Evolutionary conservation across 2,797 vertebrate species (phyloP).

Genomic region (Neoniphon sammara): DNA sequence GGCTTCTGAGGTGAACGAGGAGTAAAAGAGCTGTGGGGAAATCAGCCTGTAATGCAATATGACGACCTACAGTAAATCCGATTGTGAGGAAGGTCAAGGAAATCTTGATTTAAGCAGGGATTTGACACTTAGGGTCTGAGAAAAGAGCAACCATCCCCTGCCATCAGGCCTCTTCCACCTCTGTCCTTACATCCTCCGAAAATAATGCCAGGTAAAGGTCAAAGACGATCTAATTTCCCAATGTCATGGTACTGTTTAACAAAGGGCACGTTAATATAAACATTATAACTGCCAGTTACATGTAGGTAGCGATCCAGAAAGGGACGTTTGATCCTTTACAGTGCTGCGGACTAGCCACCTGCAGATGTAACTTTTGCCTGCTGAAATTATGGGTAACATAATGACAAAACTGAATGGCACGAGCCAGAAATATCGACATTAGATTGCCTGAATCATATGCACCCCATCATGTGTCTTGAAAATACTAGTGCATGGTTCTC

Average conservation of each 20-base stretch:
- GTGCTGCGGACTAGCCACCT: too few species aligned
- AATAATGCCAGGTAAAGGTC: too few species aligned
- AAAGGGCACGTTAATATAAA: background rate
- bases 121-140: background rate
- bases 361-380: too few species aligned
- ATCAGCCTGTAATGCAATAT: background rate
- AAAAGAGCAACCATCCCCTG: background rate
- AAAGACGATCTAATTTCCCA: background rate
- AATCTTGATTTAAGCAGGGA: slow-evolving; percentile 9
- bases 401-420: too few species aligned
- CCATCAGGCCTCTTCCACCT: background rate
- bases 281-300: background rate
- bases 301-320: too few species aligned
- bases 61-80: slow-evolving; percentile 14
- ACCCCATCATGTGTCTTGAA: too few species aligned
- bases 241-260: background rate
- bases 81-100: background rate
- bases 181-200: background rate
- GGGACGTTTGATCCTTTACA: too few species aligned
- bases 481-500: too few species aligned
- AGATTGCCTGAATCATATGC: too few species aligned
- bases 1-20: slow-evolving; percentile 9
- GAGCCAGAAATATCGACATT: too few species aligned
- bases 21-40: slow-evolving; percentile 10
- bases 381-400: too few species aligned